These are phyloP conservation scores for Cataglyphis cursor DNA, from an alignment of 2,888 invertebrate species.

Conservation along the genomic window DNA sequence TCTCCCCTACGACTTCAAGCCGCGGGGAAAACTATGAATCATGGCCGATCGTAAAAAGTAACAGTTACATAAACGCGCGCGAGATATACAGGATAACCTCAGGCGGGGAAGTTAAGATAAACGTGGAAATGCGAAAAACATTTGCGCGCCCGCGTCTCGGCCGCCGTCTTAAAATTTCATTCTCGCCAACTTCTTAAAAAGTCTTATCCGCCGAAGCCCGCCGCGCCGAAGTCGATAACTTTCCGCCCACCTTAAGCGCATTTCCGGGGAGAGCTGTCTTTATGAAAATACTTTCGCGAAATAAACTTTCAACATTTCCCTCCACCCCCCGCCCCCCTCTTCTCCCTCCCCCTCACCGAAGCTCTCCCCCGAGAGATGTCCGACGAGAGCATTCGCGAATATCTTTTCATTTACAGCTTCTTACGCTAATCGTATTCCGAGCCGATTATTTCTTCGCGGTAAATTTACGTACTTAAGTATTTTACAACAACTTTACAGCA, in stretches of 20 bases:
- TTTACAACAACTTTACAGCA: neutral
- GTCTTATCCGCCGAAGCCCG: conserved; percentile 48
- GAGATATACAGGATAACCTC: conserved; percentile 51
- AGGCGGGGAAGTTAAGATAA: conserved; percentile 62
- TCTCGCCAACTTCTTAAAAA: conserved; percentile 44
- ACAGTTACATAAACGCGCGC: conserved; percentile 59
- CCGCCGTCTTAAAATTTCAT: conserved; percentile 51
- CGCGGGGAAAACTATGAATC: conserved; percentile 55
- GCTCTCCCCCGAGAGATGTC: neutral
- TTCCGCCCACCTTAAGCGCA: conserved; percentile 34
- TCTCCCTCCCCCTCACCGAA: too few species aligned
- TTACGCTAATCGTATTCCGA: conserved; percentile 2
- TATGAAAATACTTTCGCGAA: conserved; percentile 53
- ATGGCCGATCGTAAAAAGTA: conserved; percentile 60
- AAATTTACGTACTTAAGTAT: conserved; percentile 8
- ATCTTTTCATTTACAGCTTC: conserved; percentile 23
- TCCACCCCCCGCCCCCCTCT: neutral
- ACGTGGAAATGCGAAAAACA: conserved; percentile 59
- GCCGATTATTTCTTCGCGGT: neutral
- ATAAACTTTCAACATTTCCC: conserved; percentile 41
- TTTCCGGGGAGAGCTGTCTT: conserved; percentile 46
- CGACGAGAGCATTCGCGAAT: neutral
- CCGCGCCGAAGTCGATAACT: conserved; percentile 49
- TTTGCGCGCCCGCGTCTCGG: conserved; percentile 4
- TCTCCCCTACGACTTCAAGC: neutral